Conservation (phyloP, 2,888 invertebrate species). For the Girardia tigrina region DNA sequence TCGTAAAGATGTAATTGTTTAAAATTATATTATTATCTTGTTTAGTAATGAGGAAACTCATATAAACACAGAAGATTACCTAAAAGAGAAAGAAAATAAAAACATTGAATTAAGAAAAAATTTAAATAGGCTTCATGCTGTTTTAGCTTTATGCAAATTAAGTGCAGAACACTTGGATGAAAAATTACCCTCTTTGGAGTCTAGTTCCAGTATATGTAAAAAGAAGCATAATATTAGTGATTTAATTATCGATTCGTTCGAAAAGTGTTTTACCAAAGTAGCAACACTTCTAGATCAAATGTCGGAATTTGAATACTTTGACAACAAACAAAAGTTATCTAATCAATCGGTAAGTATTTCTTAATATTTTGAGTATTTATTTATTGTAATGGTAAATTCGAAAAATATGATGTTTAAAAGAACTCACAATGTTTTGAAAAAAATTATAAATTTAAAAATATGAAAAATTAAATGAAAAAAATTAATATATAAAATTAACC, state of each 20-base stretch:
- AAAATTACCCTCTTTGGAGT: not conserved
- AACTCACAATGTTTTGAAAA: too few species aligned
- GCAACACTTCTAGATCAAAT: not conserved
- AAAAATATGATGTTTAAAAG: too few species aligned
- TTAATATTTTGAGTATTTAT: too few species aligned
- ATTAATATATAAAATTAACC: too few species aligned
- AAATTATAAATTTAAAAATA: too few species aligned
- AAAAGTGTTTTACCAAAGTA: not conserved
- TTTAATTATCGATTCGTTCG: not conserved
- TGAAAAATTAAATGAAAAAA: too few species aligned
- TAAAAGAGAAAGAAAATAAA: not conserved
- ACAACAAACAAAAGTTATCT: not conserved
- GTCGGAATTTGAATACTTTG: not conserved
- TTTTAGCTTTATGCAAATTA: not conserved
- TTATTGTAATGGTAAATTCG: too few species aligned
- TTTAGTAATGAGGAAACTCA: not conserved
- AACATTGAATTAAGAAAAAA: not conserved
- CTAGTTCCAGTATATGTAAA: not conserved
- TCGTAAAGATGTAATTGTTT: not conserved
- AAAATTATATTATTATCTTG: not conserved
- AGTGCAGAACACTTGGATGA: not conserved
- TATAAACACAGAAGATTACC: not conserved
- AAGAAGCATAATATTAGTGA: not conserved
- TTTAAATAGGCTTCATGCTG: not conserved
- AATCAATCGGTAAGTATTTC: not conserved